These are phyloP conservation scores for Cheumatopsyche charites DNA, from an alignment of 1,140 invertebrate genomes.

Conservation along the genomic window DNA sequence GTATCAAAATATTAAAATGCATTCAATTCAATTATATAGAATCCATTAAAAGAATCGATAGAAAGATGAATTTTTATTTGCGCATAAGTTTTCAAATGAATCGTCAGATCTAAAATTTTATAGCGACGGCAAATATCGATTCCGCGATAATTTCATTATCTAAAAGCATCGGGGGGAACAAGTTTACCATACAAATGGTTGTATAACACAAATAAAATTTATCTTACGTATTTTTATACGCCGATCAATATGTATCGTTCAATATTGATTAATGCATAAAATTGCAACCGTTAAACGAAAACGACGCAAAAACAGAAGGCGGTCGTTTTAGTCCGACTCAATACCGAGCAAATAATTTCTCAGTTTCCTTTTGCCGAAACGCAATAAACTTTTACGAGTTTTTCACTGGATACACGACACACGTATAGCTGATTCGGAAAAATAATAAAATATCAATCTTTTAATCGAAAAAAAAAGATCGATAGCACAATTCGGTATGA, in stretches of 20 bases:
- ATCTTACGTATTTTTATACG: background rate
- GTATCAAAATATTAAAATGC: too few species aligned
- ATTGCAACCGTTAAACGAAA: conserved; percentile 8
- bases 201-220: background rate
- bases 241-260: background rate
- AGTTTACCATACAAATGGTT: too few species aligned
- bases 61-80: too few species aligned
- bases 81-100: too few species aligned
- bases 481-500: background rate
- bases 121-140: too few species aligned
- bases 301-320: background rate
- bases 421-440: background rate
- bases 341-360: conserved; percentile 17
- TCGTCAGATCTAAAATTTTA: too few species aligned
- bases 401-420: background rate
- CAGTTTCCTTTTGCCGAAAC: conserved; percentile 13
- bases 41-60: too few species aligned
- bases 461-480: background rate
- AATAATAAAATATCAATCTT: conserved; percentile 13
- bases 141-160: too few species aligned
- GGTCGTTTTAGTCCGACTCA: too few species aligned
- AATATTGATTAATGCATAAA: conserved; percentile 18
- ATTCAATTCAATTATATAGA: too few species aligned
- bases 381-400: conserved; percentile 21
- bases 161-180: too few species aligned